Evolutionary conservation across 2,888 invertebrate species (phyloP), one percentile per base, ranked within the genome.

Genomic region (Fragum fragum): DNA sequence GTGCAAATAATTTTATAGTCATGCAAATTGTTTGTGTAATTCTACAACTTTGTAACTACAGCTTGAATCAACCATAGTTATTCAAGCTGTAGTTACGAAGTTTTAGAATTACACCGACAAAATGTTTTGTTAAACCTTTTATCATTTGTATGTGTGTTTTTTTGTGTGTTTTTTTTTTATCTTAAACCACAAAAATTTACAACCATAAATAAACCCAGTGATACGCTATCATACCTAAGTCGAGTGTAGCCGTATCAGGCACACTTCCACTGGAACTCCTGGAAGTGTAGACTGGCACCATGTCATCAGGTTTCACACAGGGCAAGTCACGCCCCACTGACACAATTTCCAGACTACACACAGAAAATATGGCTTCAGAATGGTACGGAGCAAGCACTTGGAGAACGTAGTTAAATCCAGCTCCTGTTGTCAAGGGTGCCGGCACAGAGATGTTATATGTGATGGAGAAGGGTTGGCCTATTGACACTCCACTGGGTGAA

Each of bases 191-290:
- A n/a, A n/a, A n/a, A n/a, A n/a, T n/a, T n/a, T n/a, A n/a, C n/a
- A n/a, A n/a, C n/a, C n/a, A n/a, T n/a, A n/a, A n/a, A n/a, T n/a
- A n/a, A n/a, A n/a, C n/a, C n/a, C n/a, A n/a, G n/a, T n/a, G n/a
- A n/a, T n/a, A n/a, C n/a, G n/a, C n/a, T n/a, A n/a, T n/a, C 73
- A 32, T 74, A 83, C 83, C 80, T 42, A 83, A 18, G 28, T 87
- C 76, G 9, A 92, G 53, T 0, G 81, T 79, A 11, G 90, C 92
- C 6, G 81, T 77, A 79, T 93, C 91, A 9, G 87, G 63, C 18
- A 63, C 16, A 5, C 28, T 16, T 1, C 59, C 69, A 3, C 66
- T 76, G 5, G 18, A 42, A 0, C 32, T n/a, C n/a, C 83, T 81
- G n/a, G 88, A 75, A 5, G 63, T 21, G 39, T 86, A 89, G 2